Evolutionary conservation across 2,888 invertebrate genomes (phyloP).

Genomic region (Brassicogethes aeneus): DNA sequence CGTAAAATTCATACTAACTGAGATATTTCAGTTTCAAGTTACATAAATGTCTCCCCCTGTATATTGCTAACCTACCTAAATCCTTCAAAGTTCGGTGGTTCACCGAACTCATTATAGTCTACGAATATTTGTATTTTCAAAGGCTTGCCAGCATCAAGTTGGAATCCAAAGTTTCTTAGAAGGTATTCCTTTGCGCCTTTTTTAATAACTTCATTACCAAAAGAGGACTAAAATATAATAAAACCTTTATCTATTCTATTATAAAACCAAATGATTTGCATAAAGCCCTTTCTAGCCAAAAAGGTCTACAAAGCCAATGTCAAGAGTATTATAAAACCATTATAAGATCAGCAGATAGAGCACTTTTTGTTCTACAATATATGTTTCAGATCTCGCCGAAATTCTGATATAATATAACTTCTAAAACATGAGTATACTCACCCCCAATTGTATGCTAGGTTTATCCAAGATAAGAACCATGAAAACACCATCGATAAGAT

Average conservation of each 20-base stretch:
- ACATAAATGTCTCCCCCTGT: no score
- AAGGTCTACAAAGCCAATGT: no score
- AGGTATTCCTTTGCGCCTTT: neutral
- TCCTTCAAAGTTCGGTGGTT: neutral
- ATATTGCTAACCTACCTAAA: no score
- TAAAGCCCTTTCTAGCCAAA: no score
- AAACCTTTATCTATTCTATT: neutral
- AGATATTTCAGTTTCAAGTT: no score
- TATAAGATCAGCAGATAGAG: no score
- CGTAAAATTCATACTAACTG: no score
- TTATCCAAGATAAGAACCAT: constrained; percentile 46
- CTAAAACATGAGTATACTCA: constrained; percentile 11
- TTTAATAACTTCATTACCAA: neutral
- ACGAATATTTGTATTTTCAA: neutral
- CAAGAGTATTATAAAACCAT: no score
- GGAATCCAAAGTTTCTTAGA: neutral
- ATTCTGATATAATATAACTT: neutral
- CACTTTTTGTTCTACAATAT: no score
- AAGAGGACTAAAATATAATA: neutral
- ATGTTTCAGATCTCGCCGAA: no score
- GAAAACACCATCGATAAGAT: constrained; percentile 47
- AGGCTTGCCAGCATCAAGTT: neutral
- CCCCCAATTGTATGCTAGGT: constrained; percentile 24
- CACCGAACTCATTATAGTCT: neutral
- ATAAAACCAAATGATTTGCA: no score